phyloP scores from a whole-genome alignment of 2,888 invertebrate genomes.

The Tachina fera region DNA sequence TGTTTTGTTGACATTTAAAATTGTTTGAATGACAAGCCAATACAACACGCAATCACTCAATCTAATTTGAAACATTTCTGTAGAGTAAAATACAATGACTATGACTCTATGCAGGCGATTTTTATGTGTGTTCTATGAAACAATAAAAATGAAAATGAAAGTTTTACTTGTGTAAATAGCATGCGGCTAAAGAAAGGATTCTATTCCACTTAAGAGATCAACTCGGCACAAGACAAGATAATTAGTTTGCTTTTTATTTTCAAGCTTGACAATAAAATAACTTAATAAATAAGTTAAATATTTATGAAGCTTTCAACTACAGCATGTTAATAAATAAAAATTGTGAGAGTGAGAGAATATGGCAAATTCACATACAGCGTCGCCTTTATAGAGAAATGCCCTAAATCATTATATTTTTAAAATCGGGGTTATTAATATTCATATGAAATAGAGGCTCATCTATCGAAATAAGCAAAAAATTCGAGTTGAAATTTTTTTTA shows the following conservation, averaged over 20 bases:
- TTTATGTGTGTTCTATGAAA: not conserved
- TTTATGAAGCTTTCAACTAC: constrained; percentile 26
- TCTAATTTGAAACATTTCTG: not conserved
- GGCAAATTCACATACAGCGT: no score
- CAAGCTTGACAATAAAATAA: not conserved
- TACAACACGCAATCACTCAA: not conserved
- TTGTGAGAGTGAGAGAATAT: no score
- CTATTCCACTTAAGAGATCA: constrained; percentile 22
- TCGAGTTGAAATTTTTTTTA: no score
- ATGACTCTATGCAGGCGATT: no score
- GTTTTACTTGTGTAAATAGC: constrained; percentile 16
- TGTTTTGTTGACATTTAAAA: constrained; percentile 65
- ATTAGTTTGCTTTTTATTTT: constrained; percentile 39
- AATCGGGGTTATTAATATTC: no score
- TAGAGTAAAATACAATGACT: not conserved
- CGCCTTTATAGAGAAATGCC: no score
- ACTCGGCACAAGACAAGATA: constrained; percentile 41
- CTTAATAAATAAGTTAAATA: constrained; percentile 3
- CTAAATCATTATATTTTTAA: no score
- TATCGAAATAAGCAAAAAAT: no score
- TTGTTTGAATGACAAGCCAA: constrained; percentile 60
- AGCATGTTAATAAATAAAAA: no score
- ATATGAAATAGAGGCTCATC: no score
- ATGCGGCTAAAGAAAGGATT: not conserved
- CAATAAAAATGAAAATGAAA: constrained; percentile 46